Evolutionary conservation across 1,140 invertebrate species (phyloP), one percentile per base, ranked within the genome.

Genomic region (Lepeophtheirus salmonis): DNA sequence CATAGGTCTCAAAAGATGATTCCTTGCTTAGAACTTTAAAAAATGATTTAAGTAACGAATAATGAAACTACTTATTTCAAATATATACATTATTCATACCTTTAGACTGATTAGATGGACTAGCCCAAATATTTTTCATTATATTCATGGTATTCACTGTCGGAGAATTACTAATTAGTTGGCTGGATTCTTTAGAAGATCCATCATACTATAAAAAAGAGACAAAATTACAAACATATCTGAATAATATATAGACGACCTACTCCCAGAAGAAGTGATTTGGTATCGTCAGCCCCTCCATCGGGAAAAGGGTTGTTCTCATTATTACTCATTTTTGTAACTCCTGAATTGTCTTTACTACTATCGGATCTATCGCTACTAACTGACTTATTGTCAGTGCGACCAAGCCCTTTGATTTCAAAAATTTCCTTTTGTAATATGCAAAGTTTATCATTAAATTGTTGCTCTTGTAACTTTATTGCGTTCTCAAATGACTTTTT

Each of bases 101-200:
- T 41, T 41, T 41, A n/a, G 56, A 17, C 3, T 51, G 57, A 60
- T 20, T 14, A 20, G 57, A 26, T 16, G 57, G 30, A 41, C 23
- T 57, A 23, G 14, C 56, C 61, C 61, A 66, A 18, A 66, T 53
- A 4, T 67, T 61, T 59, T 65, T 41, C 49, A 67, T 67, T 41
- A 64, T 49, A 14, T 63, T 66, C 26, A 71, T 70, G 2, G 69
- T 74, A 63, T 71, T 69, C 4, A 73, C 69, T 14, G 73, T 74
- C 0, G 73, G 72, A 3, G 72, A 73, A 6, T 70, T 57, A 3
- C 52, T 16, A n/a, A n/a, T 41, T n/a, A 41, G 30, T n/a, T 41
- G 30, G 30, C 30, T 41, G 30, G 30, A 41, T 60, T 50, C 57
- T 50, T 50, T 55, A 49, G 41, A 1, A n/a, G 6, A 41, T 41